Conservation (phyloP, 2,797 vertebrate species). For the Enteromius unitaeniatus region DNA sequence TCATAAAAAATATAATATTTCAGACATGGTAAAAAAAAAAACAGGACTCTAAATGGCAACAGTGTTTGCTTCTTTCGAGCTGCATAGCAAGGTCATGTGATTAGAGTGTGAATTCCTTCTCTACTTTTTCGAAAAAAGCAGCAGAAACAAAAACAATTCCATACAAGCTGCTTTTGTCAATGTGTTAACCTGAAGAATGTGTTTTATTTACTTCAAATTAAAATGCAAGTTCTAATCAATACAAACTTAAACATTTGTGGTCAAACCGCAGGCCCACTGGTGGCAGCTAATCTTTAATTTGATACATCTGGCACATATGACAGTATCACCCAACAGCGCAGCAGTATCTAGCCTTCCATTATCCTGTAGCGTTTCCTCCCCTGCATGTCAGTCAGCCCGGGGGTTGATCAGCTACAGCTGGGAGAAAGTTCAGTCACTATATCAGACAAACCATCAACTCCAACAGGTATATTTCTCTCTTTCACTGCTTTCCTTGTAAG, state of each 20-base stretch:
- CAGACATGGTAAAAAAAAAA: not conserved
- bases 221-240: slow-evolving; percentile 38
- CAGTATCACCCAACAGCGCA: not conserved
- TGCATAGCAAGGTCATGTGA: slow-evolving; percentile 16
- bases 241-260: slow-evolving; percentile 1
- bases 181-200: slow-evolving; percentile 13
- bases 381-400: slow-evolving; percentile 13
- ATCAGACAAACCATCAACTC: slow-evolving; percentile 28
- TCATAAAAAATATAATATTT: slow-evolving; percentile 27
- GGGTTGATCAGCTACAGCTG: slow-evolving; percentile 8
- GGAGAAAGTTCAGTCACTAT: slow-evolving; percentile 29
- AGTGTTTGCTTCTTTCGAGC: slow-evolving; percentile 2
- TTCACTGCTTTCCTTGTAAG: slow-evolving; percentile 7
- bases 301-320: slow-evolving; percentile 32
- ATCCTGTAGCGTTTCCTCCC: not conserved
- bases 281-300: slow-evolving; percentile 27
- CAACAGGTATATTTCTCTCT: not conserved
- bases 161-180: not conserved
- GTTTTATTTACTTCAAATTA: not conserved
- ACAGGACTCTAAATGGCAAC: slow-evolving; percentile 34
- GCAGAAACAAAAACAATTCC: not conserved
- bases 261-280: slow-evolving; percentile 11
- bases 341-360: slow-evolving; percentile 2
- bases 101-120: not conserved
- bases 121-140: not conserved